Percentiles rank a stretch among this genome's conserved stretches.
These are phyloP conservation scores for Phyllotis vaccarum DNA, from an alignment of 2,797 vertebrate species.

Conservation along the genomic window DNA sequence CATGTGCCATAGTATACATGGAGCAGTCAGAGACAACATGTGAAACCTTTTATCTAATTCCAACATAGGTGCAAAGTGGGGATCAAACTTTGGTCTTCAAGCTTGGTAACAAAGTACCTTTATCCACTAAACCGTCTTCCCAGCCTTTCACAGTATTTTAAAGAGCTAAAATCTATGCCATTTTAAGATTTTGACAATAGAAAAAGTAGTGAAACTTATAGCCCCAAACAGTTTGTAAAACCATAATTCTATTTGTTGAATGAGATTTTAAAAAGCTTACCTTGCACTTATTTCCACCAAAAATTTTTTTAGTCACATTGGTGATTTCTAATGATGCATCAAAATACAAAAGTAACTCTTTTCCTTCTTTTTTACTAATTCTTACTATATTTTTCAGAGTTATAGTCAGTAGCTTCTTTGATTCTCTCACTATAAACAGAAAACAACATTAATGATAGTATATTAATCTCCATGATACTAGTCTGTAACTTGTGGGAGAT, in stretches of 20 bases:
- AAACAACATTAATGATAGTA: slow-evolving; percentile 67
- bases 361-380: slow-evolving; percentile 90
- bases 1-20: background rate
- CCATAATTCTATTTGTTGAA: background rate
- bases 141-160: background rate
- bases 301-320: slow-evolving; percentile 89
- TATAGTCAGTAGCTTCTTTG: slow-evolving; percentile 90
- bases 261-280: slow-evolving; percentile 86
- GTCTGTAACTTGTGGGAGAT: too few relatives aligned
- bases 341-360: slow-evolving; percentile 92
- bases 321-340: slow-evolving; percentile 93
- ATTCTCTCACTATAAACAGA: slow-evolving; percentile 86
- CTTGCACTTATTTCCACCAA: slow-evolving; percentile 90
- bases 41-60: background rate
- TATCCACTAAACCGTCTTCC: background rate
- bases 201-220: slow-evolving; percentile 6
- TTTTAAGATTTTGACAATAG: slow-evolving; percentile 59
- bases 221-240: slow-evolving; percentile 20
- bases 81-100: background rate
- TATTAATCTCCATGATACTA: slow-evolving; percentile 32
- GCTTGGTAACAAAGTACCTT: background rate
- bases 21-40: background rate
- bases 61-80: background rate
- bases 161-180: slow-evolving; percentile 50
- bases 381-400: slow-evolving; percentile 88